Evolutionary conservation across 1,140 invertebrate species (phyloP).

Genomic region (Drosophila ohnishii): DNA sequence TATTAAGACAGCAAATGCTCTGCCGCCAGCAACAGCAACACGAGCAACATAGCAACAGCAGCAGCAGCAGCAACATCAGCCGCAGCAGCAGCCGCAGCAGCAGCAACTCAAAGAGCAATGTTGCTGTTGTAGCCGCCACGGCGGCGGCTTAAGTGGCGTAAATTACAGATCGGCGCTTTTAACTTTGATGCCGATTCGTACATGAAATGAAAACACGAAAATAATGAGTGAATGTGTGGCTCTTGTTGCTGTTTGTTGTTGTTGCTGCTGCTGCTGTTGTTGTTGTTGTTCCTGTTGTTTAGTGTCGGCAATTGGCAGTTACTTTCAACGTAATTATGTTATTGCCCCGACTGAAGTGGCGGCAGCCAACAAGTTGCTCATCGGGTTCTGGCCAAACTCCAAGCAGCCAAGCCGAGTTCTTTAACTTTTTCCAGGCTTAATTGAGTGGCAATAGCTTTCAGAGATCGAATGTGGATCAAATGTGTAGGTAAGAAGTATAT

Average conservation of each 20-base stretch:
- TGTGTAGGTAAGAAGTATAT: background rate
- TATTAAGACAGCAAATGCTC: constrained; percentile 60
- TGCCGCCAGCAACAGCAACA: constrained; percentile 53
- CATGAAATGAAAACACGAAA: constrained; percentile 83
- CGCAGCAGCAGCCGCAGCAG: constrained; percentile 4
- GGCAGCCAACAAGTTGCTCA: constrained; percentile 42
- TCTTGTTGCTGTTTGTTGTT: constrained; percentile 36
- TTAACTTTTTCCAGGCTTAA: constrained; percentile 9
- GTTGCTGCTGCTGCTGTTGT: constrained; percentile 32
- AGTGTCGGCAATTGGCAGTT: constrained; percentile 53
- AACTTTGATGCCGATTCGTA: constrained; percentile 83
- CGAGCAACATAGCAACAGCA: constrained; percentile 40
- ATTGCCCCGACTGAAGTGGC: constrained; percentile 56
- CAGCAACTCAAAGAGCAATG: constrained; percentile 44
- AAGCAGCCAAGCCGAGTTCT: constrained; percentile 4
- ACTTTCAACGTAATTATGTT: constrained; percentile 56
- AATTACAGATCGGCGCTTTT: constrained; percentile 83
- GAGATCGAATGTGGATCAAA: constrained; percentile 9
- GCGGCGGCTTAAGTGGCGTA: constrained; percentile 82
- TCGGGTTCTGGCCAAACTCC: constrained; percentile 34
- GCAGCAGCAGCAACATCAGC: constrained; percentile 18
- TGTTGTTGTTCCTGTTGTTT: constrained; percentile 50
- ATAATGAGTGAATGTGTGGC: constrained; percentile 74
- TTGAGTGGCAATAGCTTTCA: constrained; percentile 22
- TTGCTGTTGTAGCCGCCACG: constrained; percentile 72